A percentile compares a stretch with the other conserved stretches of the same genome.
Conservation (phyloP, 1,140 invertebrate genomes). For the Melitaea cinxia region DNA sequence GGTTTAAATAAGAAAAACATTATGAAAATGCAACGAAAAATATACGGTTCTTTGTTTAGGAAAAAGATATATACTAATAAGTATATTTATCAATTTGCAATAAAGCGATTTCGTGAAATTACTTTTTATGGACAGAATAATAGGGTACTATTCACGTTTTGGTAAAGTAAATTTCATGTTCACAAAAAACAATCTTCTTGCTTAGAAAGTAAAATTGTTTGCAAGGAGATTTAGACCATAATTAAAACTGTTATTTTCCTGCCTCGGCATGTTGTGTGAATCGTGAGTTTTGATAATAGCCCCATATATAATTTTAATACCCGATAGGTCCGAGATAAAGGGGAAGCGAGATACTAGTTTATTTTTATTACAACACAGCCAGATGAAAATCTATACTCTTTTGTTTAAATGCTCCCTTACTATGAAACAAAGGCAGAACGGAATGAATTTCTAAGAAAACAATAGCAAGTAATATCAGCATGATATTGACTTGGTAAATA, state of each 20-base stretch:
- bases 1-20: not conserved
- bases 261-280: conserved; percentile 29
- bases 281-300: conserved; percentile 42
- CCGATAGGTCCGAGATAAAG: conserved; percentile 38
- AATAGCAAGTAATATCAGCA: conserved; percentile 38
- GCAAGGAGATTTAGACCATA: conserved; percentile 39
- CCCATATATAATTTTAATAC: conserved; percentile 46
- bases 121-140: not conserved
- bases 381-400: conserved; percentile 44
- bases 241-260: conserved; percentile 42
- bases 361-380: conserved; percentile 38
- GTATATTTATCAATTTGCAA: not conserved
- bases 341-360: conserved; percentile 39
- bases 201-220: conserved; percentile 18
- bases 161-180: conserved; percentile 3
- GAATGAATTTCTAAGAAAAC: conserved; percentile 44
- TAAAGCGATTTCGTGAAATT: not conserved
- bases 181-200: conserved; percentile 9
- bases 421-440: conserved; percentile 40
- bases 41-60: not conserved
- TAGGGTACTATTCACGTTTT: not conserved
- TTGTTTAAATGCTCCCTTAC: conserved; percentile 42
- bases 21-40: not conserved
- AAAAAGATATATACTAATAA: not conserved
- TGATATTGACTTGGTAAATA: conserved; percentile 31